Evolutionary conservation across 2,113 vertebrate species (phyloP), one percentile per base, ranked within the genome.

Genomic region (Pongo abelii): DNA sequence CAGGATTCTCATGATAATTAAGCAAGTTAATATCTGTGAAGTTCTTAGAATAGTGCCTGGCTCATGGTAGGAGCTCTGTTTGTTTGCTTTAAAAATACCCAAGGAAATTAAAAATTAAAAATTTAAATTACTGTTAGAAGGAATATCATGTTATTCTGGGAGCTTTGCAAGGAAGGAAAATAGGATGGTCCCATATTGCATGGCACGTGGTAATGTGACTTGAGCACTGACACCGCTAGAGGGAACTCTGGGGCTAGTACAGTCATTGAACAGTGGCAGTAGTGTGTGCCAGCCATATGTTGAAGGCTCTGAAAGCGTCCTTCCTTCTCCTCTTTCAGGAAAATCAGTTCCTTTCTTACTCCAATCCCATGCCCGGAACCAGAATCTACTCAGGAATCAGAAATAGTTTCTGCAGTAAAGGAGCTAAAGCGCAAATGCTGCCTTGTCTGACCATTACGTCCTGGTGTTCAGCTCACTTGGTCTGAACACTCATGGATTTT

Each of bases 51-150:
- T 61, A 86, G 78, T 72, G 5, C 40, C 61, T 93, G 30, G 48
- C 86, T 91, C 46, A 32, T 75, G 55, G 72, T 78, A 89, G 91
- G 84, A 16, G 0, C 14, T 40, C 13, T 89, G 4, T 81, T 30
- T 70, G 38, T 93, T 78, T 81, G 35, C 43, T 57, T 84, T 38
- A 46, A 77, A 79, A 81, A 81, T 84, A 59, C 2, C 35, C 80
- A 90, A 77, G n/a, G 52, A 86, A 86, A 93, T 87, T 93, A 72
- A 74, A 96, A 93, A 90, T 89, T 64, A 90, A 92, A 94, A 74
- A 50, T 72, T 69, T n/a, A 75, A 43, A 77, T 89, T 96, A 48
- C 27, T 23, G 18, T 75, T 83, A 38, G 83, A 74, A 94, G 69
- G 27, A 5, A 16, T 72, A 61, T 88, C 40, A 50, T 25, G 8